Base-by-base conservation (phyloP, 2,797 vertebrate genomes). In the Pangasius mekongensis region DNA sequence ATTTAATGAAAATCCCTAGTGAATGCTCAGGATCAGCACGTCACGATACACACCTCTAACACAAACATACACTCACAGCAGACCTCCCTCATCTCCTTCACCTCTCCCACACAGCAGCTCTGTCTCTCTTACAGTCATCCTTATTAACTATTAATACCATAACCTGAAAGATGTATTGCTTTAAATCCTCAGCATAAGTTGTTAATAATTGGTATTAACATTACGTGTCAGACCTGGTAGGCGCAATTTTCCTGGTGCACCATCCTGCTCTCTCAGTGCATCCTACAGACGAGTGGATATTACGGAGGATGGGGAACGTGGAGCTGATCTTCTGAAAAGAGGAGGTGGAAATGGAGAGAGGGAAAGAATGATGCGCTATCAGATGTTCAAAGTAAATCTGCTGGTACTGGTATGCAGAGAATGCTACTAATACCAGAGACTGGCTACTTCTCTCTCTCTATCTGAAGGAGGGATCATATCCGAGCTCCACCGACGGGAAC, bases 201-300 rank as follows among this genome's bases (percentile, higher is more conserved):
- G 20, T 62, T 62, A 27, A 18, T 18, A 67, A 66, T 5, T 52
- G 27, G 11, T 66, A 52, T 33, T 11, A 33, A 83, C 3, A 24
- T 84, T 22, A 67, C 1, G n/a, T 84, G 64, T 76, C 85, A 60
- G 97, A 99, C 98, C 98, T 99, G 97, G 93, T 99, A 97, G 86
- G 97, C 96, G 94, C 97, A 98, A 95, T 96, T 98, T 90, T 99
- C 98, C 97, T 99, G 98, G 94, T 98, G 98, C 87, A 98, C 98
- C 98, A 99, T 98, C 96, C 93, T 96, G 84, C 47, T 76, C 86
- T 71, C 89, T 98, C 97, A 97, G 95, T 94, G 97, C 96, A 98
- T 98, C 97, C 96, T 98, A 97, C 92, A 90, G 89, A 92, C 88
- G 86, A 93, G 92, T 0, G 58, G 56, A 85, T 84, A 56, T 56